Conservation (phyloP, 1,140 invertebrate genomes). For the Ostrea denselamellosa region DNA sequence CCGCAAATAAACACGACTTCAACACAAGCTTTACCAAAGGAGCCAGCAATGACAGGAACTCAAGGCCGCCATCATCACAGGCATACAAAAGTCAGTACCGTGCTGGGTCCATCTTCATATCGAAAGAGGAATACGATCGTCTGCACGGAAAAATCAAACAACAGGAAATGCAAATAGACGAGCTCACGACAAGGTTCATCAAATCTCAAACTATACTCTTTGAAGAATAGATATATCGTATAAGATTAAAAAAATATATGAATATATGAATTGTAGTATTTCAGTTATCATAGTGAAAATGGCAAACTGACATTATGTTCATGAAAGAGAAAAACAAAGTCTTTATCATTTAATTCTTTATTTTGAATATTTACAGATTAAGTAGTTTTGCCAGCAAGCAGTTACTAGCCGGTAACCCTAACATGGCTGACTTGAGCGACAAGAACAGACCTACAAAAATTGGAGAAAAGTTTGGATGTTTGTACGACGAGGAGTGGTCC, state of each 20-base stretch:
- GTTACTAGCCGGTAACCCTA: not conserved
- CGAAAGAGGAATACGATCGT: slow-evolving; percentile 19
- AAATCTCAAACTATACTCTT: no score
- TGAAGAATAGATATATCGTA: no score
- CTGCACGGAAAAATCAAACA: slow-evolving; percentile 12
- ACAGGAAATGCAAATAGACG: slow-evolving; percentile 26
- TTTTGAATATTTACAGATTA: slow-evolving; percentile 6
- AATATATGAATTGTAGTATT: no score
- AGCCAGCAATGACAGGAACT: not conserved
- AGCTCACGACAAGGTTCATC: slow-evolving; percentile 3
- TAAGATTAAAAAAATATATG: no score
- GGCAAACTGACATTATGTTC: no score
- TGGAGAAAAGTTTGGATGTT: slow-evolving; percentile 8
- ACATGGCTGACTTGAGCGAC: slow-evolving; percentile 17
- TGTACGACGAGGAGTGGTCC: slow-evolving; percentile 33
- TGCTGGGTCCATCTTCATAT: not conserved
- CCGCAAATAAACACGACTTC: not conserved
- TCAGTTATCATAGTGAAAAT: no score
- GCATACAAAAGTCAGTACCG: not conserved
- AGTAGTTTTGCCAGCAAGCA: slow-evolving; percentile 39
- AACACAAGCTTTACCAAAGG: not conserved
- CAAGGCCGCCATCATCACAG: not conserved
- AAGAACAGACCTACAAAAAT: slow-evolving; percentile 36
- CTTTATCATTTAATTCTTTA: no score
- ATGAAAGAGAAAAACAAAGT: no score